Base-by-base conservation (phyloP, 2,888 invertebrate species). In the Epinotia demarniana region DNA sequence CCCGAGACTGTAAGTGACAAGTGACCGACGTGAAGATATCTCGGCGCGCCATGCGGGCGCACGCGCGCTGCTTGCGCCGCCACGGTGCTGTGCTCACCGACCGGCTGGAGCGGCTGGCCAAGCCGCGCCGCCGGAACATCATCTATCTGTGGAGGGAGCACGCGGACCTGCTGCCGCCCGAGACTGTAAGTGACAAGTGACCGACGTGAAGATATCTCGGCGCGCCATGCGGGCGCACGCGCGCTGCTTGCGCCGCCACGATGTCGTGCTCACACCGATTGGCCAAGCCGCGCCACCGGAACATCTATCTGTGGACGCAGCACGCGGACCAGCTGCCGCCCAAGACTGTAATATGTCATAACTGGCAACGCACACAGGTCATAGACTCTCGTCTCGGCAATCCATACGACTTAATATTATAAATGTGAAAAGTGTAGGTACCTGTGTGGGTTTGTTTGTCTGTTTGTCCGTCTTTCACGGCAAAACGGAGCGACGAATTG, bases 101-200 rank as follows among this genome's bases (percentile, higher is more conserved):
- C 64, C 87, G 92, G 0, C 81, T 93, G 27, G 92, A 92, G 78
- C 80, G 81, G 58, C 90, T 94, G 64, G 78, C 93, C 16, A 92
- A 91, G 76, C 94, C 94, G 0, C 79, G 76, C 0, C 84, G 87
- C 1, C 85, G 93, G n/a, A 81, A 80, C 53, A 86, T 93, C 72
- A 88, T 93, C 78, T 86, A 84, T 72, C 78, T 92, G 57, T 93
- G 93, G 93, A 83, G 93, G 23, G 90, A 93, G 43, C 83, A 89
- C 69, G 90, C 89, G 0, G 62, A 87, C 18, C 80, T 75, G 1
- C 80, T 93, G 57, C 88, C 92, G 0, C 85, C 92, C 3, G 89
- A 93, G 78, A 91, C 92, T 79, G 93, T 93, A 43, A 66, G 71
- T 74, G 33, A 19, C 58, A 2, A 49, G 23, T 39, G 3, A 90